These are phyloP conservation scores for Lepidonotus clava DNA, from an alignment of 2,888 invertebrate genomes.

Conservation along the genomic window DNA sequence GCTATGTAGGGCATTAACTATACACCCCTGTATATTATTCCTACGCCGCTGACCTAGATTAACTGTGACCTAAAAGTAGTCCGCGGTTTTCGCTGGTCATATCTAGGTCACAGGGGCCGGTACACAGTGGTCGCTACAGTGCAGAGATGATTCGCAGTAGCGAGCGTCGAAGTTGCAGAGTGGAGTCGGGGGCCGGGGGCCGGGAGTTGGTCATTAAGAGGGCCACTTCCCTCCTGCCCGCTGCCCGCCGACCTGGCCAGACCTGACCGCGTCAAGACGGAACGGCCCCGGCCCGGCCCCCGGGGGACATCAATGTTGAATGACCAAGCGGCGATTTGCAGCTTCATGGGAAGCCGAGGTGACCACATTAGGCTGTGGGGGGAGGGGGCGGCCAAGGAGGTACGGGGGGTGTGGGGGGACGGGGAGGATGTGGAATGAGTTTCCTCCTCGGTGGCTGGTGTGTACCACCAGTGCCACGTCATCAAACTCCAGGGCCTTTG, in stretches of 20 bases:
- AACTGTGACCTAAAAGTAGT: too few relatives aligned
- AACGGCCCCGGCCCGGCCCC: background rate
- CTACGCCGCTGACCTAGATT: too few relatives aligned
- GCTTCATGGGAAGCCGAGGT: slow-evolving; percentile 27
- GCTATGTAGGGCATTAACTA: too few relatives aligned
- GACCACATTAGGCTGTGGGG: slow-evolving; percentile 1
- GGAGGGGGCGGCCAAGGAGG: background rate
- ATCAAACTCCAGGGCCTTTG: background rate
- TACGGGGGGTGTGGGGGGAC: background rate
- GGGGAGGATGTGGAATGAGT: background rate
- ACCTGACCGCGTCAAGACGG: background rate
- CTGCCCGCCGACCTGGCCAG: background rate
- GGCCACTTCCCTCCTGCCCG: background rate
- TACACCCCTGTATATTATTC: too few relatives aligned
- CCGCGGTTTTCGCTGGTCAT: too few relatives aligned
- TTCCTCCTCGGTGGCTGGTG: background rate
- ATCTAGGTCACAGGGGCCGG: too few relatives aligned
- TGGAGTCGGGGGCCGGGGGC: background rate
- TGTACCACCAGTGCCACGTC: too few relatives aligned
- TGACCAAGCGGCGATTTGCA: slow-evolving; percentile 23
- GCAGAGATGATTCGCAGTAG: too few relatives aligned
- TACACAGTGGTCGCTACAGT: too few relatives aligned
- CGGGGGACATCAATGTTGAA: slow-evolving; percentile 47
- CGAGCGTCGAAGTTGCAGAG: background rate
- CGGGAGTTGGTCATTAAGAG: background rate